Evolutionary conservation across 2,113 vertebrate genomes (phyloP).

Genomic region (Prochilodus magdalenae): DNA sequence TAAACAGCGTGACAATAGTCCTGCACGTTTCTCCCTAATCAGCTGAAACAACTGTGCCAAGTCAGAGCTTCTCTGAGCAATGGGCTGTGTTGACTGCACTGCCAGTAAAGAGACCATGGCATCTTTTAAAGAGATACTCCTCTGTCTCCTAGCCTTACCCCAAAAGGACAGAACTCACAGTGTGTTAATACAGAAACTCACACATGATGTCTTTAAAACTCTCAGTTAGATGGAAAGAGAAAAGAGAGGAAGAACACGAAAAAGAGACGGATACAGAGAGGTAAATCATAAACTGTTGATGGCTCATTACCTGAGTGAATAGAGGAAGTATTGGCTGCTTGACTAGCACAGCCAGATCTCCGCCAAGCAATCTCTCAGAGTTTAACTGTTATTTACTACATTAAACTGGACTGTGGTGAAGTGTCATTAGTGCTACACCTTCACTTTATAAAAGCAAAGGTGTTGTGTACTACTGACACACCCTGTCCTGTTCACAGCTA

Average conservation of each 20-base stretch:
- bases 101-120: conserved; percentile 49
- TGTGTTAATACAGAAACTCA: conserved; percentile 11
- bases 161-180: conserved; percentile 32
- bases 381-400: conserved; percentile 35
- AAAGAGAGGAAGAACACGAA: not conserved
- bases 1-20: conserved; percentile 53
- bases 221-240: not conserved
- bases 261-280: conserved; percentile 4
- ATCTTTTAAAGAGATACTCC: conserved; percentile 54
- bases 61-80: conserved; percentile 45
- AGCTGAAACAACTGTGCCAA: conserved; percentile 52
- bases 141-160: conserved; percentile 45
- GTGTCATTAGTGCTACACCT: not conserved
- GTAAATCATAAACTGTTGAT: conserved; percentile 40
- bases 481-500: not conserved
- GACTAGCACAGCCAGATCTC: conserved; percentile 25
- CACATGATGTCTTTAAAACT: not conserved
- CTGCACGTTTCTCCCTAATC: conserved; percentile 55
- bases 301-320: conserved; percentile 42
- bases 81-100: conserved; percentile 37
- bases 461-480: not conserved
- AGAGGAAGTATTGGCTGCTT: conserved; percentile 46
- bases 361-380: conserved; percentile 20
- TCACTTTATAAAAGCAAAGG: not conserved
- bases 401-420: not conserved